Conservation (phyloP, 2,113 vertebrate species). For the Glareola pratincola region DNA sequence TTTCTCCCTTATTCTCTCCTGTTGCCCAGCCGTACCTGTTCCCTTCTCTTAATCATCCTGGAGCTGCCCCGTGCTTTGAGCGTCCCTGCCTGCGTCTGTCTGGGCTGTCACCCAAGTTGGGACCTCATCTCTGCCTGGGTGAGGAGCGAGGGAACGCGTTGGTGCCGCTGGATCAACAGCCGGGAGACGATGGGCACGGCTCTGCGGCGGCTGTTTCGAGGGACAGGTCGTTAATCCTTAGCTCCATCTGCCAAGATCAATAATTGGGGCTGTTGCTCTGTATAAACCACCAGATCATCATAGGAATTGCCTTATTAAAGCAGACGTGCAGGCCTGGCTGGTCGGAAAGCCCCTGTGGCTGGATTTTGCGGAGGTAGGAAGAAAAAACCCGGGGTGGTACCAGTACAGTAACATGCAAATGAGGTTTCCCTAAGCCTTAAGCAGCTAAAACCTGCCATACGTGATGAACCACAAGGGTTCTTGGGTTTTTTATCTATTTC, state of each 20-base stretch:
- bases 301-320: not conserved
- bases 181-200: accelerated
- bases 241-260: not conserved
- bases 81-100: not conserved
- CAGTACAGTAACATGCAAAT: accelerated
- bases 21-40: not conserved
- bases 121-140: not conserved
- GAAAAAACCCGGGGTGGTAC: not conserved
- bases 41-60: not conserved
- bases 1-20: not conserved
- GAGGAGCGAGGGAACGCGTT: accelerated
- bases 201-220: accelerated
- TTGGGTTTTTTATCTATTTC: not conserved
- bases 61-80: not conserved
- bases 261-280: not conserved
- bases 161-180: not conserved
- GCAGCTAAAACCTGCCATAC: not conserved
- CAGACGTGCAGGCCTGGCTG: not conserved
- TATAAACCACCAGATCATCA: not conserved
- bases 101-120: accelerated
- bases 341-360: not conserved
- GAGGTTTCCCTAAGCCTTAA: not conserved
- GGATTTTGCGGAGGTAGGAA: not conserved
- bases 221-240: not conserved
- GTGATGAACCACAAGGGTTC: not conserved